Conservation (phyloP, 1,140 invertebrate genomes). For the Eupeodes corollae region DNA sequence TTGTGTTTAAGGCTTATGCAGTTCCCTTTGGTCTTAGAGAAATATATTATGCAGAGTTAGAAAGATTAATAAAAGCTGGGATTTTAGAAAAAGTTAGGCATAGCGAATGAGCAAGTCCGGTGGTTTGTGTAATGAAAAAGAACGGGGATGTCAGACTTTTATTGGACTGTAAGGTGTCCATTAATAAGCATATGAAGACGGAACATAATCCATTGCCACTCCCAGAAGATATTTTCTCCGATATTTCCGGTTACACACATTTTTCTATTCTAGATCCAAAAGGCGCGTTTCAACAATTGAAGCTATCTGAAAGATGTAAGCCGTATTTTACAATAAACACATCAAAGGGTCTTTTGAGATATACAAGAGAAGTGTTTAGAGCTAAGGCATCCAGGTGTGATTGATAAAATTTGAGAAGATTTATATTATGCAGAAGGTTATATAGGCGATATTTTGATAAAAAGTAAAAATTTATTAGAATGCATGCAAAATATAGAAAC, state of each 20-base stretch:
- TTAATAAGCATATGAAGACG: slow-evolving; percentile 11
- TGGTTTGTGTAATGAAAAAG: too few species aligned
- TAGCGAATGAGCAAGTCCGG: too few species aligned
- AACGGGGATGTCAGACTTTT: neutral
- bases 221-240: slow-evolving; percentile 12
- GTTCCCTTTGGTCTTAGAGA: too few species aligned
- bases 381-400: slow-evolving; percentile 20
- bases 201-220: slow-evolving; percentile 12
- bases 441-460: too few species aligned
- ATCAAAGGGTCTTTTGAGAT: slow-evolving; percentile 23
- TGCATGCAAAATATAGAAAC: too few species aligned
- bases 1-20: too few species aligned
- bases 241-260: slow-evolving; percentile 11
- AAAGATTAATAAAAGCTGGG: too few species aligned
- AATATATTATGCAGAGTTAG: too few species aligned
- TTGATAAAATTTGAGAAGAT: slow-evolving; percentile 12
- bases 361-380: slow-evolving; percentile 25
- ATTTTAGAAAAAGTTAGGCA: too few species aligned
- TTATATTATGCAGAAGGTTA: slow-evolving; percentile 9
- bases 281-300: slow-evolving; percentile 24
- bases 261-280: too few species aligned
- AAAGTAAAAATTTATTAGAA: too few species aligned
- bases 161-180: slow-evolving; percentile 5
- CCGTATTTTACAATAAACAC: slow-evolving; percentile 25
- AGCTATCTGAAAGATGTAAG: slow-evolving; percentile 17